phyloP scores from a whole-genome alignment of 2,888 invertebrate species.

The Latrodectus elegans region DNA sequence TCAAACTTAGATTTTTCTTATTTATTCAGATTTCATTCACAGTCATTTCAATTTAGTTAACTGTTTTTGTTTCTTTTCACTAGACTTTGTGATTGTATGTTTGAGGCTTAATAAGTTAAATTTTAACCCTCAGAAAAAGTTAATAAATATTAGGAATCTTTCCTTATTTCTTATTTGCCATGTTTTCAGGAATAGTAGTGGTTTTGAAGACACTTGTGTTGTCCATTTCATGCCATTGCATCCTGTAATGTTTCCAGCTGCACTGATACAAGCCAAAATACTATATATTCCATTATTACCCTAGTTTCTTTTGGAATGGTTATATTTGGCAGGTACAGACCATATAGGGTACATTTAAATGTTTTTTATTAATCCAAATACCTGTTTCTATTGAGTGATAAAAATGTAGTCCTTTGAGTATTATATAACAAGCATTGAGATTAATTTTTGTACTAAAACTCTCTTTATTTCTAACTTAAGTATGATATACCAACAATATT shows the following conservation, averaged over 20 bases:
- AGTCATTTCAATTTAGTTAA: no score
- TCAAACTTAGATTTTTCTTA: no score
- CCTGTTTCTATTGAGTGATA: not conserved
- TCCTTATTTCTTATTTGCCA: not conserved
- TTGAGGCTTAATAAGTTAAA: no score
- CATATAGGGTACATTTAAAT: slow-evolving; percentile 34
- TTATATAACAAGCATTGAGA: not conserved
- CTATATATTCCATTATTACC: slow-evolving; percentile 62
- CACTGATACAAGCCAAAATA: slow-evolving; percentile 46
- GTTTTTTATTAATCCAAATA: not conserved
- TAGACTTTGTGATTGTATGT: no score
- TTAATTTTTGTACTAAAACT: not conserved
- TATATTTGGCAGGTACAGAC: slow-evolving; percentile 55
- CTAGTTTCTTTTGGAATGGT: slow-evolving; percentile 33
- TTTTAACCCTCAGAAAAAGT: no score
- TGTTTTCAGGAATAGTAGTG: slow-evolving; percentile 23
- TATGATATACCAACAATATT: no score
- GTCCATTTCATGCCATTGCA: slow-evolving; percentile 35
- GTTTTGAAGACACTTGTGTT: slow-evolving; percentile 54
- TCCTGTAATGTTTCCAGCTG: slow-evolving; percentile 56
- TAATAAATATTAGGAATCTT: no score
- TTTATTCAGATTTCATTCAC: no score
- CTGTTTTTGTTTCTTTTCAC: no score
- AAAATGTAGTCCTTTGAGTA: not conserved
- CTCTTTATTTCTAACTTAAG: no score